phyloP scores from a whole-genome alignment of 2,888 invertebrate genomes.

The Rhogogaster chlorosoma region DNA sequence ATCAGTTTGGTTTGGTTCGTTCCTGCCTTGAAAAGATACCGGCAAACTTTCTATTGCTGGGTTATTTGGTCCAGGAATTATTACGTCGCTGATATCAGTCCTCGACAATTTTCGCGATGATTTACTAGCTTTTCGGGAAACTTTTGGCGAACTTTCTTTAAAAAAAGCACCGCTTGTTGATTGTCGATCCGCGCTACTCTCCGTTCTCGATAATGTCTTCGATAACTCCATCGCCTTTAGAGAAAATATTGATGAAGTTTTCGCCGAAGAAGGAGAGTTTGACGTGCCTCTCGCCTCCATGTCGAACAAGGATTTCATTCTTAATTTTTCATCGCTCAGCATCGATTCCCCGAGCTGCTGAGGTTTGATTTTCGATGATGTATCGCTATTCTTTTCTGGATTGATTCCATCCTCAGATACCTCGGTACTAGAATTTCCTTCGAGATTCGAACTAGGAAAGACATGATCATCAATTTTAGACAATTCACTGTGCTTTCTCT shows the following conservation, averaged over 20 bases:
- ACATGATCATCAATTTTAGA: background rate
- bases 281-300: background rate
- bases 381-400: background rate
- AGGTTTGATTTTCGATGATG: background rate
- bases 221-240: background rate
- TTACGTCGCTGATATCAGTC: background rate
- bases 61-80: background rate
- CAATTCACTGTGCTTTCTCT: background rate
- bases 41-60: background rate
- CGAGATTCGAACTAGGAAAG: background rate
- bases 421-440: background rate
- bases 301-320: background rate
- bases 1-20: background rate
- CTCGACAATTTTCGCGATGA: conserved; percentile 20
- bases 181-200: background rate
- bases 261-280: background rate
- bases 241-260: conserved; percentile 28
- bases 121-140: conserved; percentile 14
- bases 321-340: background rate
- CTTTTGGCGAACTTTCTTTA: conserved; percentile 27
- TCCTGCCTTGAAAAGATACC: background rate
- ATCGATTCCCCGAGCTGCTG: background rate
- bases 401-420: background rate
- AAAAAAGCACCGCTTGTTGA: conserved; percentile 2
- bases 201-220: conserved; percentile 7